Percentiles rank a stretch among this genome's conserved stretches.
phyloP scores from a whole-genome alignment of 2,797 vertebrate species.

The Enteromius fasciolatus region DNA sequence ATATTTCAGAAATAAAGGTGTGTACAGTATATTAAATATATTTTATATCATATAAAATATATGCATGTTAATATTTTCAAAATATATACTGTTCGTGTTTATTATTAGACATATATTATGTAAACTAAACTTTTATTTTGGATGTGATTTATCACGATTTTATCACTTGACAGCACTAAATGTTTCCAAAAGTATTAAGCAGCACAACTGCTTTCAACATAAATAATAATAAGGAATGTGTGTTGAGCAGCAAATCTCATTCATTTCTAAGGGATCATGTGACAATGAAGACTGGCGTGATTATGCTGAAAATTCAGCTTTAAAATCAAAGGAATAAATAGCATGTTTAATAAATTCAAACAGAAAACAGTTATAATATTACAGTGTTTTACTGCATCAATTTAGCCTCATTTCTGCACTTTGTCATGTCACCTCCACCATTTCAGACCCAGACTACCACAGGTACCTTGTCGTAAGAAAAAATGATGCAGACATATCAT shows the following conservation, averaged over 20 bases:
- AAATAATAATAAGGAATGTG: not conserved
- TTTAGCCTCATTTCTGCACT: not conserved
- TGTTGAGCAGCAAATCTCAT: not conserved
- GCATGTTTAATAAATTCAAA: not conserved
- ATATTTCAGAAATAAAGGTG: too few relatives aligned
- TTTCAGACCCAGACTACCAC: not conserved
- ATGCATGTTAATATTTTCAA: too few relatives aligned
- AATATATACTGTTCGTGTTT: too few relatives aligned
- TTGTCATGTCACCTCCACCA: not conserved
- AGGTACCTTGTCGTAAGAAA: not conserved
- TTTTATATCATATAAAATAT: too few relatives aligned
- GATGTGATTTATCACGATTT: too few relatives aligned
- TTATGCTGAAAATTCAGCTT: not conserved
- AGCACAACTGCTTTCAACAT: not conserved
- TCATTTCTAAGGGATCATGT: too few relatives aligned
- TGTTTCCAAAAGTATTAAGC: not conserved
- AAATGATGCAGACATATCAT: not conserved
- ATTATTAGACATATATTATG: too few relatives aligned
- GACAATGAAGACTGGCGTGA: too few relatives aligned
- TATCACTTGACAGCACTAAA: too few relatives aligned
- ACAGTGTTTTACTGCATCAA: not conserved
- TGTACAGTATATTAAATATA: too few relatives aligned
- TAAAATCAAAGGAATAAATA: not conserved
- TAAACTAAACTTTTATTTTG: too few relatives aligned
- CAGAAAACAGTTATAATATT: not conserved